phyloP scores from a whole-genome alignment of 2,113 vertebrate species.

The Bungarus multicinctus region DNA sequence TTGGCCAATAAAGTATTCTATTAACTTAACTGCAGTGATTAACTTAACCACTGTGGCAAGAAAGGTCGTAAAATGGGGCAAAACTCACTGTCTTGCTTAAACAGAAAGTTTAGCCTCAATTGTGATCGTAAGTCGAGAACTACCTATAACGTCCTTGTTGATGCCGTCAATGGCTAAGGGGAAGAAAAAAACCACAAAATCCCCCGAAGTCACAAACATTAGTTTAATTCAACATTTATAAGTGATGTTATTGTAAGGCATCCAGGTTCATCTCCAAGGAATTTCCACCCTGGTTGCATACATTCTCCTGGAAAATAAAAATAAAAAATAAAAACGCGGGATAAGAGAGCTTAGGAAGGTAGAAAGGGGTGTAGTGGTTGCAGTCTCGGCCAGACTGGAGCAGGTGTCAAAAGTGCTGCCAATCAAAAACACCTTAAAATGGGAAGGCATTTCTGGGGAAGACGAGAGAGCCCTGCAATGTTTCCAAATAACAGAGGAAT shows the following conservation, averaged over 20 bases:
- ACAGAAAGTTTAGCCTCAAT: background rate
- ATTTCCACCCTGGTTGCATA: constrained; percentile 50
- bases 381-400: constrained; percentile 19
- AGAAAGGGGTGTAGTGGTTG: constrained; percentile 28
- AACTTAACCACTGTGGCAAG: background rate
- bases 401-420: background rate
- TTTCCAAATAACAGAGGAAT: background rate
- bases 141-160: no score
- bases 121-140: background rate
- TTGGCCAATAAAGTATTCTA: no score
- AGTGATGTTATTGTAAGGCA: constrained; percentile 58
- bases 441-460: background rate
- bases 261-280: constrained; percentile 55
- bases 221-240: constrained; percentile 62
- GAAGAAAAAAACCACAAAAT: constrained; percentile 24
- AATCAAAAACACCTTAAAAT: constrained; percentile 16
- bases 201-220: constrained; percentile 52
- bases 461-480: constrained; percentile 8
- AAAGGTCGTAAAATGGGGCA: background rate
- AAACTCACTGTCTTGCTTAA: background rate
- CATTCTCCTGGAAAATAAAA: constrained; percentile 55
- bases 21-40: background rate
- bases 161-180: background rate
- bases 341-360: constrained; percentile 36
- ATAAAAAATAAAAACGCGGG: constrained; percentile 39